Conservation (phyloP, 2,888 invertebrate genomes). For the Xanthostigma xanthostigma region DNA sequence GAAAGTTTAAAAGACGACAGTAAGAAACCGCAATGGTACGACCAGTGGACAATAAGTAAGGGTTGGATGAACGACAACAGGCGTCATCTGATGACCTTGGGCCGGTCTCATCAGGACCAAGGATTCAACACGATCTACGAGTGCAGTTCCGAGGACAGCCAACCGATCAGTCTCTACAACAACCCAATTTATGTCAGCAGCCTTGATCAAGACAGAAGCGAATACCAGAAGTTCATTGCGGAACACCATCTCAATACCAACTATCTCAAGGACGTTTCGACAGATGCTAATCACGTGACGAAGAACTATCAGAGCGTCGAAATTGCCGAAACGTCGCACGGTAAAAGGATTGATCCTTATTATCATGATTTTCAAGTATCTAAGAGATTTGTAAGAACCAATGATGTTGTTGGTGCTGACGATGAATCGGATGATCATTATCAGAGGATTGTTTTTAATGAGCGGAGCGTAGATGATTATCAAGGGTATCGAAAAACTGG, state of each 20-base stretch:
- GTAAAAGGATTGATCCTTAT: too few species aligned
- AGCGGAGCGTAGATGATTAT: too few species aligned
- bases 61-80: conserved; percentile 28
- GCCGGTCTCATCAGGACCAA: not conserved
- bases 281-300: not conserved
- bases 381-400: too few species aligned
- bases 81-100: conserved; percentile 23
- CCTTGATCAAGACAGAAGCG: not conserved
- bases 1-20: too few species aligned
- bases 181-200: conserved; percentile 25
- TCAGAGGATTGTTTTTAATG: too few species aligned
- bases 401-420: too few species aligned
- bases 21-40: conserved; percentile 19
- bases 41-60: conserved; percentile 31
- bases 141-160: conserved; percentile 24
- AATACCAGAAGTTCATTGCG: not conserved
- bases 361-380: too few species aligned
- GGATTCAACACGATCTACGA: conserved; percentile 24
- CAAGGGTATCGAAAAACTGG: too few species aligned
- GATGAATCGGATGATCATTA: too few species aligned
- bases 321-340: too few species aligned
- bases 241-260: conserved; percentile 2
- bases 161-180: conserved; percentile 22
- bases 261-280: not conserved
- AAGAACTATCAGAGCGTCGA: too few species aligned